Percentiles rank a stretch among this genome's conserved stretches.
Evolutionary conservation across 2,888 invertebrate species (phyloP).

Genomic region (Hololepta plana): DNA sequence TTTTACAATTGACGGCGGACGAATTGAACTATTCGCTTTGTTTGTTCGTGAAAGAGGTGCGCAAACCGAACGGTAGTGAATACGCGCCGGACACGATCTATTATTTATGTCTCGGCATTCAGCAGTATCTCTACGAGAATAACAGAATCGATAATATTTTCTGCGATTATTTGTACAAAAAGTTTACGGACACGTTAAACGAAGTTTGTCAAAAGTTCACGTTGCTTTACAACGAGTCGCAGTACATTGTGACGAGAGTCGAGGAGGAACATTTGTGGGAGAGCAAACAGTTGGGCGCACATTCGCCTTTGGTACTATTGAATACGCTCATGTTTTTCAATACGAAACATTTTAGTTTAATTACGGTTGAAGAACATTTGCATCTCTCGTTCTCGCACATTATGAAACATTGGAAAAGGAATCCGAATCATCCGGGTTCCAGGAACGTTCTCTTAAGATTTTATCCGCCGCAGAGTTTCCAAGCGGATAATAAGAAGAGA

Average conservation of each 20-base stretch:
- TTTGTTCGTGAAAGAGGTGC: slow-evolving; percentile 72
- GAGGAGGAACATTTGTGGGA: slow-evolving; percentile 90
- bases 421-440: slow-evolving; percentile 46
- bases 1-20: slow-evolving; percentile 66
- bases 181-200: slow-evolving; percentile 71
- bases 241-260: slow-evolving; percentile 71
- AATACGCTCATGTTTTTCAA: slow-evolving; percentile 86
- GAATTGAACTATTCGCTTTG: slow-evolving; percentile 72
- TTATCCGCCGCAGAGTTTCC: slow-evolving; percentile 65
- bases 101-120: slow-evolving; percentile 75
- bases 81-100: slow-evolving; percentile 82
- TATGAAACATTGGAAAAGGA: slow-evolving; percentile 78
- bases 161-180: slow-evolving; percentile 71
- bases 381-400: slow-evolving; percentile 76
- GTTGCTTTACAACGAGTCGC: slow-evolving; percentile 56
- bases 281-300: slow-evolving; percentile 76
- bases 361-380: slow-evolving; percentile 75
- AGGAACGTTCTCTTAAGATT: slow-evolving; percentile 63
- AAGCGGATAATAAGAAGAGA: slow-evolving; percentile 48
- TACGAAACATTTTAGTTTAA: slow-evolving; percentile 79
- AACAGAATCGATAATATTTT: slow-evolving; percentile 82
- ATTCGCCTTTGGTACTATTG: slow-evolving; percentile 74
- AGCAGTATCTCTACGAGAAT: slow-evolving; percentile 77
- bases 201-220: slow-evolving; percentile 66
- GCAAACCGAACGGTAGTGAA: slow-evolving; percentile 45